Evolutionary conservation across 2,113 vertebrate genomes (phyloP).

Genomic region (Bos indicus): DNA sequence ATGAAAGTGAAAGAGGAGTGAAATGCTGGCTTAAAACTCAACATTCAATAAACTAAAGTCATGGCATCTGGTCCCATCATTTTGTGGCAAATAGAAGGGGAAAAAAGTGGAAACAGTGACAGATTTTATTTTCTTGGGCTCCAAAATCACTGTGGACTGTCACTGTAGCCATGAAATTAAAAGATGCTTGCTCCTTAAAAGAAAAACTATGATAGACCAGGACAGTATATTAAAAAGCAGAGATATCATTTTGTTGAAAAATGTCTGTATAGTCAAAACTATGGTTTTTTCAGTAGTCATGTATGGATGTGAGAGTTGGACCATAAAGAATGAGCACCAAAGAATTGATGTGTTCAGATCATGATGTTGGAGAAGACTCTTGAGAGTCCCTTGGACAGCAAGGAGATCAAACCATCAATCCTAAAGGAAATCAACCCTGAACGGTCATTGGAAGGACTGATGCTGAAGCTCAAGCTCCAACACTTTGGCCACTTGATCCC

Average conservation of each 20-base stretch:
- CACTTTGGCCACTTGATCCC: background rate
- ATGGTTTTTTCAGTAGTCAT: background rate
- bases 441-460: background rate
- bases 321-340: background rate
- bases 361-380: background rate
- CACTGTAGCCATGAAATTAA: background rate
- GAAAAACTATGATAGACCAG: background rate
- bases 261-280: background rate
- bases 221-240: background rate
- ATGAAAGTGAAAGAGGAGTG: background rate
- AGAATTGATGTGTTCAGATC: background rate
- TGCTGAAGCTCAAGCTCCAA: background rate
- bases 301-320: background rate
- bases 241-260: background rate
- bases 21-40: background rate
- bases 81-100: background rate
- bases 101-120: background rate
- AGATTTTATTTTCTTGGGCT: background rate
- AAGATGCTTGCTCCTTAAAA: background rate
- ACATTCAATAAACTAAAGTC: background rate
- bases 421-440: background rate
- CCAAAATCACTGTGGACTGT: background rate
- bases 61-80: background rate
- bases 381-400: background rate
- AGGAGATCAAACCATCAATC: background rate